Percentiles rank a stretch among this genome's conserved stretches.
These are phyloP conservation scores for Chionis minor DNA, from an alignment of 2,113 vertebrate genomes.

Conservation along the genomic window DNA sequence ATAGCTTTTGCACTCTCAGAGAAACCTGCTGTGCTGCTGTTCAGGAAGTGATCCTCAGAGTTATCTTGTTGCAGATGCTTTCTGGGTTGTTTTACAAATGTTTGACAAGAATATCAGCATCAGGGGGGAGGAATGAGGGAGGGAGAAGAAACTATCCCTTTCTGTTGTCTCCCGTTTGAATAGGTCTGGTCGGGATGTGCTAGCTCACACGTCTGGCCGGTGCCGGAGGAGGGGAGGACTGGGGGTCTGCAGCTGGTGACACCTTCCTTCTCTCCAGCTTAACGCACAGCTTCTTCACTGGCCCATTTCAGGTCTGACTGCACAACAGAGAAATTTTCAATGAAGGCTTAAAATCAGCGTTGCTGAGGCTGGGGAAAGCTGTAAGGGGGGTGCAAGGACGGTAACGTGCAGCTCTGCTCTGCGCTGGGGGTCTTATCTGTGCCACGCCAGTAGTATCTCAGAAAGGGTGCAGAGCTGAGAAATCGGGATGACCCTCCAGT, in stretches of 20 bases:
- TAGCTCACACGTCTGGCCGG: rapidly evolving
- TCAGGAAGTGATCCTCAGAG: not conserved
- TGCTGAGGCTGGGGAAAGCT: not conserved
- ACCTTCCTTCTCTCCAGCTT: not conserved
- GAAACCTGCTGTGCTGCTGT: not conserved
- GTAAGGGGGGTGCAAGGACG: not conserved
- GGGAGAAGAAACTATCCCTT: not conserved
- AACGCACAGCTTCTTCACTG: not conserved
- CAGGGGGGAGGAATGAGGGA: too few relatives aligned
- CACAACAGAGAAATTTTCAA: not conserved
- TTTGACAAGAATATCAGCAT: not conserved
- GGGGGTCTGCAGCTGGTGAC: too few relatives aligned
- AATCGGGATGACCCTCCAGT: not conserved
- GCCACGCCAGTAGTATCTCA: not conserved
- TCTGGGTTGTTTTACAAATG: not conserved
- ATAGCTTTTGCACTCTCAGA: not conserved
- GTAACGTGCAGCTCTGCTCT: not conserved
- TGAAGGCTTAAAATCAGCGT: not conserved
- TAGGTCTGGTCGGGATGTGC: not conserved
- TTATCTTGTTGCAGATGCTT: not conserved
- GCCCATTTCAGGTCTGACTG: not conserved
- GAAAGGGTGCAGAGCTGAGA: not conserved
- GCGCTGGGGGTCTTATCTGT: not conserved
- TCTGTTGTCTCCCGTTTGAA: not conserved
- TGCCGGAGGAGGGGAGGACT: not conserved